Evolutionary conservation across 2,797 vertebrate genomes (phyloP), one percentile per base, ranked within the genome.

Genomic region (Hybognathus amarus): DNA sequence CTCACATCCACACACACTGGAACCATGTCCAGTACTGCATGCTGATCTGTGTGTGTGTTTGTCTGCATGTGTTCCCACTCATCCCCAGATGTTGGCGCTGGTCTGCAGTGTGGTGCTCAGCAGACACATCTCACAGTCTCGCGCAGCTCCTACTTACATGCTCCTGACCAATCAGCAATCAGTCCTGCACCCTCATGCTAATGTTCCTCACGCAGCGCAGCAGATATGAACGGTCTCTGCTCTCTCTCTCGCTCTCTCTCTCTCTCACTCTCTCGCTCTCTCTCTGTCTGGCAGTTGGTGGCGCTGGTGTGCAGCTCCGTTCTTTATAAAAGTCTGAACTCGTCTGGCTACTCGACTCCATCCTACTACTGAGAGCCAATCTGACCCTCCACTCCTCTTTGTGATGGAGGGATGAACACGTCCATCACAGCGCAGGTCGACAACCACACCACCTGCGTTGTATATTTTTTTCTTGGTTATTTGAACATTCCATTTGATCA

Each of bases 201-300:
- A 24, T 2, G n/a, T 1, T 30, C 63, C 63, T 66, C 27, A 30
- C 3, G 17, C 63, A 4, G 63, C 8, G 1, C 63, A 36, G 63
- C 63, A 30, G 27, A 36, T 66, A 66, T 66, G n/a, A 66, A 66
- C 63, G 2, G 5, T 24, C n/a, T 59, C n/a, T 24, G 12, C n/a
- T 1, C 63, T 18, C 33, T 20, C 36, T 12, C 20, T 15, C 50
- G 40, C 7, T 54, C 2, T 66, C 40, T 74, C 18, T 74, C 67
- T 74, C 24, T 45, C 33, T 22, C 17, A 6, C 6, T 20, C 50
- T 52, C 6, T 40, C n/a, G 76, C 3, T 50, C 73, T 71, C 30
- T 82, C n/a, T 24, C 1, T 9, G 11, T 69, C 38, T 54, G 20
- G 1, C 76, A 87, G 85, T 12, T 75, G 30, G 33, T 75, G 83